A percentile compares a stretch with the other conserved stretches of the same genome.
phyloP scores from a whole-genome alignment of 2,888 invertebrate species.

The Acrobasis repandana region DNA sequence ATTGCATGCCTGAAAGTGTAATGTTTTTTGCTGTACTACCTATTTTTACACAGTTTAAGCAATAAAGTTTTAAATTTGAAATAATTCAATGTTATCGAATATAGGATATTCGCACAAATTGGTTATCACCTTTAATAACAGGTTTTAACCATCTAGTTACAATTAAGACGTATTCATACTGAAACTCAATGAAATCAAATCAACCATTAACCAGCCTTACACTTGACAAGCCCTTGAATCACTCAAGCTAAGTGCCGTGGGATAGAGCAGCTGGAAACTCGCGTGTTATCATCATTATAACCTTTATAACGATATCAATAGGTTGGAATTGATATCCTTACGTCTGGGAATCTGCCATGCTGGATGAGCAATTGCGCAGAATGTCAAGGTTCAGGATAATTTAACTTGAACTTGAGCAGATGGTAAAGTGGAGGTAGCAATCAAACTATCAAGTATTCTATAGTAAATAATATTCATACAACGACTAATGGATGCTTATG shows the following conservation, averaged over 20 bases:
- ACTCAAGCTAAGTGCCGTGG: slow-evolving; percentile 19
- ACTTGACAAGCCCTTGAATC: slow-evolving; percentile 20
- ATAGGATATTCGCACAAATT: too few relatives aligned
- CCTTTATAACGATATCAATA: slow-evolving; percentile 3
- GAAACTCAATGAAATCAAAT: neutral
- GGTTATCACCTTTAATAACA: too few relatives aligned
- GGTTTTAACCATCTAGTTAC: too few relatives aligned
- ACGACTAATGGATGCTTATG: too few relatives aligned
- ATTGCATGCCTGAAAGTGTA: too few relatives aligned
- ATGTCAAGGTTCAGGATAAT: slow-evolving; percentile 13
- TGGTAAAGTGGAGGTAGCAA: neutral
- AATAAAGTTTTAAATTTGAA: too few relatives aligned
- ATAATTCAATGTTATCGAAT: too few relatives aligned
- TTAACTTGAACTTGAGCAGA: slow-evolving; percentile 10
- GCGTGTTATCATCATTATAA: neutral
- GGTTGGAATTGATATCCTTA: neutral
- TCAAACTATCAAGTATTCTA: neutral
- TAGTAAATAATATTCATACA: too few relatives aligned
- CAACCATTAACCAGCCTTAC: neutral
- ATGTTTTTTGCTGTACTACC: too few relatives aligned
- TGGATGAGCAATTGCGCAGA: slow-evolving; percentile 3
- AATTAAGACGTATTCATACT: too few relatives aligned
- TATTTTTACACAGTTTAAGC: too few relatives aligned
- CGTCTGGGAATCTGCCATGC: slow-evolving; percentile 6
- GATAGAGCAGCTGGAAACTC: slow-evolving; percentile 7